Evolutionary conservation across 2,888 invertebrate genomes (phyloP).

Genomic region (Parnassius apollo): DNA sequence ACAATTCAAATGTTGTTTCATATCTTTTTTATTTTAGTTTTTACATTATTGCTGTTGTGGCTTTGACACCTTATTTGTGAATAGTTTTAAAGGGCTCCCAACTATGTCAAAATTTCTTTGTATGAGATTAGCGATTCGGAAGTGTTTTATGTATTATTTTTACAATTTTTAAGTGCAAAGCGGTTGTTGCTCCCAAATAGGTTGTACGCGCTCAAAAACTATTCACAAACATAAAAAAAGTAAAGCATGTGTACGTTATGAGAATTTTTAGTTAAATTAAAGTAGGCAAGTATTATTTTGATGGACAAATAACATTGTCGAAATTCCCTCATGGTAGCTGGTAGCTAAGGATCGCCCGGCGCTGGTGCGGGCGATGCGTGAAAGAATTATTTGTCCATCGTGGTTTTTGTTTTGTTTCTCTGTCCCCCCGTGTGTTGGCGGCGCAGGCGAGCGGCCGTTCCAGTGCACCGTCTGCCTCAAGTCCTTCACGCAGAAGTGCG

Average conservation of each 20-base stretch:
- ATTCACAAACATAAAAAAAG: slow-evolving; percentile 75
- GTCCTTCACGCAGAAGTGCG: slow-evolving; percentile 84
- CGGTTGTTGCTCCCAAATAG: slow-evolving; percentile 32
- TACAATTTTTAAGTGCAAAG: slow-evolving; percentile 30
- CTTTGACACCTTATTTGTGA: slow-evolving; percentile 78
- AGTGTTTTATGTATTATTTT: slow-evolving; percentile 40
- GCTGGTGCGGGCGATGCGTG: slow-evolving; percentile 37
- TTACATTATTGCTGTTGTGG: slow-evolving; percentile 58
- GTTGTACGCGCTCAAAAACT: slow-evolving; percentile 80
- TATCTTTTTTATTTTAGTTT: slow-evolving; percentile 31
- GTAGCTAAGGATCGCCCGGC: slow-evolving; percentile 29
- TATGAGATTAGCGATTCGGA: slow-evolving; percentile 57
- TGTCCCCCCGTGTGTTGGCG: slow-evolving; percentile 72
- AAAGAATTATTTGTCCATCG: slow-evolving; percentile 78
- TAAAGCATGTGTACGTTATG: slow-evolving; percentile 80
- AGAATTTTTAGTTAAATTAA: slow-evolving; percentile 61
- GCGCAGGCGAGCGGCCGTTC: slow-evolving; percentile 82
- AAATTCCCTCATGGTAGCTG: slow-evolving; percentile 73
- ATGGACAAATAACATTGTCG: slow-evolving; percentile 74
- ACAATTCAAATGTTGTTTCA: slow-evolving; percentile 50
- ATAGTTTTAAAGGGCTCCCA: slow-evolving; percentile 79
- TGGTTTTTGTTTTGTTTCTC: slow-evolving; percentile 81
- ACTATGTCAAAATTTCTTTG: slow-evolving; percentile 35
- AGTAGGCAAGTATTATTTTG: slow-evolving; percentile 71
- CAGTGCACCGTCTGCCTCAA: slow-evolving; percentile 83